Conservation (phyloP, 2,797 vertebrate genomes). For the Poeciliopsis infans region DNA sequence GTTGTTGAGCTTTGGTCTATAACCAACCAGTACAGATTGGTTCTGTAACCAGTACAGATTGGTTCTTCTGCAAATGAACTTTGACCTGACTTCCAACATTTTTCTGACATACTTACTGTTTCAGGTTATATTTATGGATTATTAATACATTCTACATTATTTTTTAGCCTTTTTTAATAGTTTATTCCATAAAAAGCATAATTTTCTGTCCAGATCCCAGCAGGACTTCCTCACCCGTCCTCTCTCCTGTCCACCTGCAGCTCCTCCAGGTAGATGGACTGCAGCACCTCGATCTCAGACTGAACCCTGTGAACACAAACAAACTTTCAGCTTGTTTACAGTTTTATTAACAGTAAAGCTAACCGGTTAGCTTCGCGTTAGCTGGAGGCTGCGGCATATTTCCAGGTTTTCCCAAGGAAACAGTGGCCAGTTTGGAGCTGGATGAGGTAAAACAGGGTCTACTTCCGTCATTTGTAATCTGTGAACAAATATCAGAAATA, state of each 20-base stretch:
- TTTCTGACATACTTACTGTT: neutral
- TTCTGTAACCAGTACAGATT: no score
- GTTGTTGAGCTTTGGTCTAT: no score
- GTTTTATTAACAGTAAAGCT: conserved; percentile 15
- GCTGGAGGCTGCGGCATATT: conserved; percentile 1
- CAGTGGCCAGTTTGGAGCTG: no score
- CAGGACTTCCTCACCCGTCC: conserved; percentile 77
- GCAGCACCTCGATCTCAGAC: conserved; percentile 92
- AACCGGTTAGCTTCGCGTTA: conserved; percentile 41
- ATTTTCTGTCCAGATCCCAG: neutral
- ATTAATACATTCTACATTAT: neutral
- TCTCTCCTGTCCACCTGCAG: conserved; percentile 81
- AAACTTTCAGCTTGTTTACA: neutral
- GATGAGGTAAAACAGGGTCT: rapidly evolving
- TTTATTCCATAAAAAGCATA: neutral
- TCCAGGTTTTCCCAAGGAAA: neutral
- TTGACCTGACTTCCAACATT: neutral
- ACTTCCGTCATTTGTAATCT: neutral
- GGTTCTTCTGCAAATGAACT: neutral
- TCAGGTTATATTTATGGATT: neutral
- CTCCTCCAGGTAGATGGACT: conserved; percentile 95
- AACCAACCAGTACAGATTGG: no score
- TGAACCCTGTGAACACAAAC: conserved; percentile 67
- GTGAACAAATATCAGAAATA: neutral
- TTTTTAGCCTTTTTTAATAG: neutral